A percentile compares a stretch with the other conserved stretches of the same genome.
Evolutionary conservation across 1,140 invertebrate genomes (phyloP).

Genomic region (Drosophila kanapiae): DNA sequence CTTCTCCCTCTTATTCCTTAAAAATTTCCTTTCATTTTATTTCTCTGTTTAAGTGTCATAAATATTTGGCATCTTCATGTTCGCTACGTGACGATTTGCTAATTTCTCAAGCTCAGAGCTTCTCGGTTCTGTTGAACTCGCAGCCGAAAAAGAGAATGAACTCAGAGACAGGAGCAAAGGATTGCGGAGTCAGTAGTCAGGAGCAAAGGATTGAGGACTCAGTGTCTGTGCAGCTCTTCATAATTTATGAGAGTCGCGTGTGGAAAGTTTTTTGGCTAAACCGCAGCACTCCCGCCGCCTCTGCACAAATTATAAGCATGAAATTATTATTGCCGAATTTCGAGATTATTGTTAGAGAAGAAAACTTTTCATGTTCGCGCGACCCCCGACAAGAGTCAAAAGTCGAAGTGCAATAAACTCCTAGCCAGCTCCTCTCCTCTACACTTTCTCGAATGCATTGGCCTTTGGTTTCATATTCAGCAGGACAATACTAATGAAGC

Average conservation of each 20-base stretch:
- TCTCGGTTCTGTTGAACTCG: slow-evolving; percentile 20
- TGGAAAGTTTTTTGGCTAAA: slow-evolving; percentile 51
- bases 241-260: slow-evolving; percentile 68
- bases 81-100: slow-evolving; percentile 77
- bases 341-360: slow-evolving; percentile 45
- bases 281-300: slow-evolving; percentile 25
- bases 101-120: slow-evolving; percentile 49
- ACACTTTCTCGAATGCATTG: slow-evolving; percentile 17
- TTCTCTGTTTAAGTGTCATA: slow-evolving; percentile 22
- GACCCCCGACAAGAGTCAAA: slow-evolving; percentile 60
- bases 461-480: background rate
- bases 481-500: slow-evolving; percentile 68
- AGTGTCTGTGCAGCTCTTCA: slow-evolving; percentile 21
- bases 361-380: slow-evolving; percentile 48
- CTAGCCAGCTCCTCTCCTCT: background rate
- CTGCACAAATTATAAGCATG: slow-evolving; percentile 38
- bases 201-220: slow-evolving; percentile 37
- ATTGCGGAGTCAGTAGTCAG: slow-evolving; percentile 25
- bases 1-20: too few relatives aligned
- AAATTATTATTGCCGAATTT: slow-evolving; percentile 56
- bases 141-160: slow-evolving; percentile 35
- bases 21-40: background rate
- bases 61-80: slow-evolving; percentile 34
- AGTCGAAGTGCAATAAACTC: slow-evolving; percentile 82
- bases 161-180: slow-evolving; percentile 29